These are phyloP conservation scores for Gasteruption jaculator DNA, from an alignment of 2,888 invertebrate species.

Conservation along the genomic window DNA sequence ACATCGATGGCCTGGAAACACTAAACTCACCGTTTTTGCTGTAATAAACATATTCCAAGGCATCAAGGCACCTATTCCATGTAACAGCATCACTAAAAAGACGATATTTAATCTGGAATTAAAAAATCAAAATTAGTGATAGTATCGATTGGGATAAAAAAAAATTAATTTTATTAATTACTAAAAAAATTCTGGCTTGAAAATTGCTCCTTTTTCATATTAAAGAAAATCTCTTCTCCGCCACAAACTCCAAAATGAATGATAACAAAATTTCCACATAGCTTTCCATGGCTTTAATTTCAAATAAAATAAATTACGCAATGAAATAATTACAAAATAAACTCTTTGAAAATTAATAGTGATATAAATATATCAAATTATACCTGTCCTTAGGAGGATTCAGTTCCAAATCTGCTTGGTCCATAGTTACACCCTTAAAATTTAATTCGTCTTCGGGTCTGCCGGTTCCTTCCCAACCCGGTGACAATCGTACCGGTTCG, in stretches of 20 bases:
- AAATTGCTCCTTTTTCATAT: conserved; percentile 1
- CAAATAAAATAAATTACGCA: background rate
- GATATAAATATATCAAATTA: conserved; percentile 12
- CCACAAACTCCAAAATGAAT: background rate
- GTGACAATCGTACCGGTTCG: conserved; percentile 79
- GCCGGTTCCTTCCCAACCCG: conserved; percentile 84
- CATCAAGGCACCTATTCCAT: conserved; percentile 91
- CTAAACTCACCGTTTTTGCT: conserved; percentile 59
- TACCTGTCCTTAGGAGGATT: conserved; percentile 74
- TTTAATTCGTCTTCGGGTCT: conserved; percentile 80
- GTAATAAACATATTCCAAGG: conserved; percentile 99
- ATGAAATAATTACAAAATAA: background rate
- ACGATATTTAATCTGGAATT: conserved; percentile 66
- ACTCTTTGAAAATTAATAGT: conserved; percentile 6
- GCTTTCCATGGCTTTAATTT: background rate
- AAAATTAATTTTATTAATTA: too few relatives aligned
- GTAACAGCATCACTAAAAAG: conserved; percentile 82
- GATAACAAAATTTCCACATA: background rate
- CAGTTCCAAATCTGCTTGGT: conserved; percentile 65
- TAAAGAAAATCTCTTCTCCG: too few relatives aligned
- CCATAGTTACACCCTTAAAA: conserved; percentile 70
- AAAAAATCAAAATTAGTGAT: conserved; percentile 11
- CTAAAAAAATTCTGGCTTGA: conserved; percentile 2
- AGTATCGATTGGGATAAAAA: background rate
- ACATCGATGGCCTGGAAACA: too few relatives aligned